Percentiles rank a stretch among this genome's conserved stretches.
These are phyloP conservation scores for Acropora yongei DNA, from an alignment of 64 coral and sea anemone genomes.

Conservation along the genomic window DNA sequence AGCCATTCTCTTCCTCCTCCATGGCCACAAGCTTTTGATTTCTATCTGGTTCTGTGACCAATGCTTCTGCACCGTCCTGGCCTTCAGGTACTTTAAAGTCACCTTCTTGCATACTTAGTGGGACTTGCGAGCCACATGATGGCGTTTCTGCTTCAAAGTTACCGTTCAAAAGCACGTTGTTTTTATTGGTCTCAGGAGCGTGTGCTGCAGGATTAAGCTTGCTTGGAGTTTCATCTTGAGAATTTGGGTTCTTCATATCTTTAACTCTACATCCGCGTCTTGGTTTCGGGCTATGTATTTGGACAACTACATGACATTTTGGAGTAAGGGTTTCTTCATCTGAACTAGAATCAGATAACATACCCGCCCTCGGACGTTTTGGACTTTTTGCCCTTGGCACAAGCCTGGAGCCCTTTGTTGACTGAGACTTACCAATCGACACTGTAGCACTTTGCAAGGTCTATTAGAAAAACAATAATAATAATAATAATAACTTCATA, in stretches of 20 bases:
- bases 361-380: neutral
- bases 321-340: slow-evolving; percentile 17
- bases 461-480: neutral
- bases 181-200: neutral
- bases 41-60: neutral
- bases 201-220: neutral
- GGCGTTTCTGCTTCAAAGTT: too few species aligned
- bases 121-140: too few species aligned
- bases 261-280: neutral
- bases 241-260: neutral
- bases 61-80: neutral
- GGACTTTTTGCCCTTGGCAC: neutral
- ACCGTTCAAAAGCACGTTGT: too few species aligned
- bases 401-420: neutral
- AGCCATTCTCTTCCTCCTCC: neutral
- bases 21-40: neutral
- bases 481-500: too few species aligned
- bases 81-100: neutral
- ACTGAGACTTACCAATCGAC: neutral
- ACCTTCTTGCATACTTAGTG: neutral
- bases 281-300: neutral
- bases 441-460: neutral
- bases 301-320: neutral
- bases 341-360: slow-evolving; percentile 6
- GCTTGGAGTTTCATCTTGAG: neutral